Evolutionary conservation across 1,140 invertebrate species (phyloP).

Genomic region (Melitaea cinxia): DNA sequence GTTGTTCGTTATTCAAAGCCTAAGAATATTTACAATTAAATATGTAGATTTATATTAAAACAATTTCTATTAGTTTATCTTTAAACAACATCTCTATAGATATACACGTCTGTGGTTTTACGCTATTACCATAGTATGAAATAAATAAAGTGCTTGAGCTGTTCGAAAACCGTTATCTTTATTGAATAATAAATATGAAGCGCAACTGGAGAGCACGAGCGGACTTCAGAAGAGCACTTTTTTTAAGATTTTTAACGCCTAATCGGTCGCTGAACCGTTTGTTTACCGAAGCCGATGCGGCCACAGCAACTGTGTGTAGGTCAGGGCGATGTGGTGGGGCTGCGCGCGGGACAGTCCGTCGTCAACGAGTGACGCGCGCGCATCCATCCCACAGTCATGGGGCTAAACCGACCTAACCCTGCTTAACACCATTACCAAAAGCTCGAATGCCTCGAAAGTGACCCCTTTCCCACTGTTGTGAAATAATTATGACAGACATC

Average conservation of each 20-base stretch:
- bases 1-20: background rate
- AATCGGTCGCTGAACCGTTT: slow-evolving; percentile 80
- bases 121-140: slow-evolving; percentile 57
- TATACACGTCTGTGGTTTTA: slow-evolving; percentile 39
- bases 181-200: slow-evolving; percentile 72
- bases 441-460: slow-evolving; percentile 47
- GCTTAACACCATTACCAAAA: slow-evolving; percentile 44
- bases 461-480: slow-evolving; percentile 55
- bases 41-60: background rate
- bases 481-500: slow-evolving; percentile 51
- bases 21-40: background rate
- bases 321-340: slow-evolving; percentile 62
- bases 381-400: slow-evolving; percentile 62
- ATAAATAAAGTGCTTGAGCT: slow-evolving; percentile 55
- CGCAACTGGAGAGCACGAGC: slow-evolving; percentile 45
- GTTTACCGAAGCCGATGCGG: slow-evolving; percentile 69
- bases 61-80: background rate
- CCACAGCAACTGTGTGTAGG: slow-evolving; percentile 60
- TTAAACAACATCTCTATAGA: background rate
- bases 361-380: slow-evolving; percentile 56
- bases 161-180: slow-evolving; percentile 66
- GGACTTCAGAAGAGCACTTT: slow-evolving; percentile 42
- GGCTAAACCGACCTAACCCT: slow-evolving; percentile 38
- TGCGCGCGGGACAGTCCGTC: slow-evolving; percentile 55
- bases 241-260: slow-evolving; percentile 51